Evolutionary conservation across 30 jellyfish, hydroid and myxozoan genomes (phyloP), one percentile per base, ranked within the genome.

Genomic region (Catostylus mosaicus): DNA sequence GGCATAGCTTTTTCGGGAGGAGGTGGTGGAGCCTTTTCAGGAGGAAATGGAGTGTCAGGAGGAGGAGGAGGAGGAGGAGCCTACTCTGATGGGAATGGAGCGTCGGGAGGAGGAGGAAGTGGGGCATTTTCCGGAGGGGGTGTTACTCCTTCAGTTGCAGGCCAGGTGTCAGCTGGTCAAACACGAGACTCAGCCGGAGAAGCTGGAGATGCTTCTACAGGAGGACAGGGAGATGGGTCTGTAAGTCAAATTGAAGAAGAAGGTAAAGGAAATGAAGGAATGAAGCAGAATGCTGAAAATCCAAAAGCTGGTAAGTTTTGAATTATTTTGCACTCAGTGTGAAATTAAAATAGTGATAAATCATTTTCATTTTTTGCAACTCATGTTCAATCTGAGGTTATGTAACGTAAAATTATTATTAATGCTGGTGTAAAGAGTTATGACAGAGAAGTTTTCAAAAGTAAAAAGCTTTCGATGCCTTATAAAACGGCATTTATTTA

Each of bases 241-340:
- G 70, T 30, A 0, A 61, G 57, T 16, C 73, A 79, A 47, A 23
- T 76, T 4, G 82, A 61, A 63, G 82, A 65, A 65, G 72, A 43
- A 29, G 74, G 82, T 18, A 79, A 63, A 30, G 89, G 89, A 3
- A 81, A 67, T n/a, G 84, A 66, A 81, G 91, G 81, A 27, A 69
- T 81, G 84, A 68, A 81, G 36, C 78, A 31, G 29, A 56, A 66
- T 29, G 35, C 69, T 65, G 77, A 54, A 32, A 65, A 81, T 52
- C 91, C 91, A 60, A 52, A 65, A 30, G 81, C 81, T 6, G 91
- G 91, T 81, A 48, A 19, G 78, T 60, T 50, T 43, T n/a, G n/a
- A n/a, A n/a, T n/a, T n/a, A n/a, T n/a, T n/a, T n/a, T n/a, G n/a
- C n/a, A n/a, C n/a, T n/a, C n/a, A n/a, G n/a, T n/a, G n/a, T n/a